phyloP scores from a whole-genome alignment of 2,797 vertebrate species.

The Miichthys miiuy region DNA sequence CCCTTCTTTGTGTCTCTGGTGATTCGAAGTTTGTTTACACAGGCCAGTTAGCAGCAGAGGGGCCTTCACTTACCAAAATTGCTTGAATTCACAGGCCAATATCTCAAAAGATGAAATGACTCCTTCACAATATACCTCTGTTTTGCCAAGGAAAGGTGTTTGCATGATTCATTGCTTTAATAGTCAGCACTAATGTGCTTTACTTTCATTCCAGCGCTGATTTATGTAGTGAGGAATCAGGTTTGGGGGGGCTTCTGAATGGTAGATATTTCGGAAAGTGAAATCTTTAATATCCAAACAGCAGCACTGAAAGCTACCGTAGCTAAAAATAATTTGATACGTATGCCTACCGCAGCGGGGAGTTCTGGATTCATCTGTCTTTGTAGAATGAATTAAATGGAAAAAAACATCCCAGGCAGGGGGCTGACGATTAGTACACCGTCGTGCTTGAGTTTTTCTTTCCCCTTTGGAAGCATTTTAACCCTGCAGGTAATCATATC shows the following conservation, averaged over 20 bases:
- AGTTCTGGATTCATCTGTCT: conserved; percentile 4
- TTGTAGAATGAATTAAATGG: conserved; percentile 15
- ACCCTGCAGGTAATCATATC: conserved; percentile 7
- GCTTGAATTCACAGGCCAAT: neutral
- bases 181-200: conserved; percentile 14
- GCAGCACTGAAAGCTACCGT: conserved; percentile 8
- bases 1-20: neutral
- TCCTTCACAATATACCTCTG: neutral
- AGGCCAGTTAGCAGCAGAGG: neutral
- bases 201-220: neutral
- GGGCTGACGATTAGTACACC: conserved; percentile 6
- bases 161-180: conserved; percentile 26
- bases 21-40: neutral
- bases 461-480: conserved; percentile 6
- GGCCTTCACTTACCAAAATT: neutral
- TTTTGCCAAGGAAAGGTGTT: conserved; percentile 5
- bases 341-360: conserved; percentile 7
- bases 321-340: conserved; percentile 38
- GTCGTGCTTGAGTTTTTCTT: neutral
- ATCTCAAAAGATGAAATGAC: neutral
- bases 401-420: neutral
- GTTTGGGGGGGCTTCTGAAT: conserved; percentile 4
- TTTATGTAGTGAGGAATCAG: conserved; percentile 11
- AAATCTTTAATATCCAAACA: conserved; percentile 22
- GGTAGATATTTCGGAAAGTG: conserved; percentile 14